These are phyloP conservation scores for Rutilus rutilus DNA, from an alignment of 2,113 vertebrate species.

Conservation along the genomic window DNA sequence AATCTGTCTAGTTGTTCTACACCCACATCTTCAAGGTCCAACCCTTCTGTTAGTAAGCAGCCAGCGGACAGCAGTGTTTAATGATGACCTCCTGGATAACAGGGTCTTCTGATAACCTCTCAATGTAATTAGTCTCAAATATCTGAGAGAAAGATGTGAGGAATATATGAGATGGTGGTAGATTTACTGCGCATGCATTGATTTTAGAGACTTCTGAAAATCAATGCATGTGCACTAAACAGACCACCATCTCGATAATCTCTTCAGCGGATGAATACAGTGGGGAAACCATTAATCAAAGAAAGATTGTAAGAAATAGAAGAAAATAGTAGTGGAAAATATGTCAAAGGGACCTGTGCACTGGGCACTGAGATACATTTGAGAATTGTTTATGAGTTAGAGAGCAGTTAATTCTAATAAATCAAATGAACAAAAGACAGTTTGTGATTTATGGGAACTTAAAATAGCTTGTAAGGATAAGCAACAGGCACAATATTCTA, in stretches of 20 bases:
- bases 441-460: neutral
- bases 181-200: conserved; percentile 66
- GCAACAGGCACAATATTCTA: neutral
- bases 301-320: neutral
- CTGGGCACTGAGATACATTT: neutral
- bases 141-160: conserved; percentile 51
- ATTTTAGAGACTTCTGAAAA: conserved; percentile 64
- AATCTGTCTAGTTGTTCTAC: conserved; percentile 16
- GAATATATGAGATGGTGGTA: conserved; percentile 56
- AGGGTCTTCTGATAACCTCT: conserved; percentile 62
- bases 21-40: conserved; percentile 49
- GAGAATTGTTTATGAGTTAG: neutral
- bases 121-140: conserved; percentile 68
- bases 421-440: neutral
- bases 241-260: conserved; percentile 59
- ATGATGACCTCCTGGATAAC: conserved; percentile 62
- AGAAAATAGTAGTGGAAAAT: neutral
- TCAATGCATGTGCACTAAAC: too few species aligned
- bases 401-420: neutral
- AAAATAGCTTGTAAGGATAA: neutral
- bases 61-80: conserved; percentile 44
- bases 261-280: conserved; percentile 63
- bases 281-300: conserved; percentile 28
- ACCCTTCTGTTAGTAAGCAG: neutral
- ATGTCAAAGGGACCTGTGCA: neutral